Conservation (phyloP, 37 sponge, comb jelly and placozoan genomes). For the Eunapius fragilis region DNA sequence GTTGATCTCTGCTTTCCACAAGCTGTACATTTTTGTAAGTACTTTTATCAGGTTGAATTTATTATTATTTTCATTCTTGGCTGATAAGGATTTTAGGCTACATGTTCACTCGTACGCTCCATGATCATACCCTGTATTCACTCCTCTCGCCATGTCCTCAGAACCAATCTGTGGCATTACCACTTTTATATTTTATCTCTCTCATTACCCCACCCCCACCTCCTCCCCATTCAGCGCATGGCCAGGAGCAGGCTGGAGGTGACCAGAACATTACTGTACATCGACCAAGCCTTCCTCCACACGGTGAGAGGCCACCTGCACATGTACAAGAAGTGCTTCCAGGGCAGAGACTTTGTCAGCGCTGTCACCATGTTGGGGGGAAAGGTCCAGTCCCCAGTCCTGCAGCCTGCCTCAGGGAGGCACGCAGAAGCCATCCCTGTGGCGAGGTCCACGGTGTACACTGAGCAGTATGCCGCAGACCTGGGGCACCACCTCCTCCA, state of each 20-base stretch:
- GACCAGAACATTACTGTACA: constrained; percentile 16
- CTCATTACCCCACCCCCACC: not conserved
- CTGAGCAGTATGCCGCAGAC: not conserved
- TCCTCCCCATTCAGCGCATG: constrained; percentile 30
- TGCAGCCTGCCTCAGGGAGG: constrained; percentile 20
- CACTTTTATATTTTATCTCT: not conserved
- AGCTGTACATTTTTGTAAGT: constrained; percentile 57
- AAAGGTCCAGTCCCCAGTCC: not conserved
- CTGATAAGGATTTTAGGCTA: too few relatives aligned
- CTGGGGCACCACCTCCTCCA: not conserved
- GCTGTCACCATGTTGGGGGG: constrained; percentile 28
- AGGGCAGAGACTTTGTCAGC: constrained; percentile 64
- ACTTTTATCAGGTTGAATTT: not conserved
- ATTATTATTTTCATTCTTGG: not conserved
- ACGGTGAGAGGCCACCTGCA: constrained; percentile 43
- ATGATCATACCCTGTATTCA: constrained; percentile 5
- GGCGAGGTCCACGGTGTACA: not conserved
- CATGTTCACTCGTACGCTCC: too few relatives aligned
- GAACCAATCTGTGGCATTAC: too few relatives aligned
- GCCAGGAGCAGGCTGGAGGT: constrained; percentile 23
- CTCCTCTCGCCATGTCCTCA: too few relatives aligned
- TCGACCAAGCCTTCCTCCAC: constrained; percentile 39
- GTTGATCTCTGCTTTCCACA: constrained; percentile 46
- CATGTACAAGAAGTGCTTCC: constrained; percentile 66
- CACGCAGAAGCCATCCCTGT: not conserved